Evolutionary conservation across 2,797 vertebrate genomes (phyloP), one percentile per base, ranked within the genome.

Genomic region (Dendrocincla fuliginosa): DNA sequence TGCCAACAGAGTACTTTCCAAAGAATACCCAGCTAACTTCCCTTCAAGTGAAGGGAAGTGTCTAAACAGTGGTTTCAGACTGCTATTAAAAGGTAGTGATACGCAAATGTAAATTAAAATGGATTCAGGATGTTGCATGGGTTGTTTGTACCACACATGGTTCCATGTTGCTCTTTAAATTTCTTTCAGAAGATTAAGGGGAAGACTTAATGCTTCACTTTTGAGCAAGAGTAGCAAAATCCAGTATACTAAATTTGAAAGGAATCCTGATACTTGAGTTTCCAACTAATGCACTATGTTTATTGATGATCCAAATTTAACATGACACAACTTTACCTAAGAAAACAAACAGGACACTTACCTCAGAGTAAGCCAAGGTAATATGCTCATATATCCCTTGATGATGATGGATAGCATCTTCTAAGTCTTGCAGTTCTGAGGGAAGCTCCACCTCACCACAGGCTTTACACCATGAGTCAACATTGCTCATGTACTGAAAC

Each of bases 301-400:
- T 17, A 46, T 25, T 27, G 5, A 53, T 3, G 32, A 88, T 30
- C 33, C 24, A 84, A 49, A 55, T 44, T 55, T 35, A 35, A 28
- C 4, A 13, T 3, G 4, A 63, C 16, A 65, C 14, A 6, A n/a
- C 49, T 80, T 81, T 75, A 63, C 18, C 18, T 47, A 75, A 78
- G 27, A 13, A 83, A 87, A 83, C 16, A 73, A 93, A 33, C 9
- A 37, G 25, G 16, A 68, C 27, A 22, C 94, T 94, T 93, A 99
- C 99, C 98, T 99, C 99, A 3, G 99, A 99, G 76, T 99, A 99
- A 16, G 99, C 99, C 47, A 99, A 97, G 1, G 99, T 99, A 97
- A 99, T 99, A 97, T 99, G 99, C 73, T 99, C 99, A 23, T 99
- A 99, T 78, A 99, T 98, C 71, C 99, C 99, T 97, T 99, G 99